Evolutionary conservation across 2,888 invertebrate genomes (phyloP).

Genomic region (Aradus depressus): DNA sequence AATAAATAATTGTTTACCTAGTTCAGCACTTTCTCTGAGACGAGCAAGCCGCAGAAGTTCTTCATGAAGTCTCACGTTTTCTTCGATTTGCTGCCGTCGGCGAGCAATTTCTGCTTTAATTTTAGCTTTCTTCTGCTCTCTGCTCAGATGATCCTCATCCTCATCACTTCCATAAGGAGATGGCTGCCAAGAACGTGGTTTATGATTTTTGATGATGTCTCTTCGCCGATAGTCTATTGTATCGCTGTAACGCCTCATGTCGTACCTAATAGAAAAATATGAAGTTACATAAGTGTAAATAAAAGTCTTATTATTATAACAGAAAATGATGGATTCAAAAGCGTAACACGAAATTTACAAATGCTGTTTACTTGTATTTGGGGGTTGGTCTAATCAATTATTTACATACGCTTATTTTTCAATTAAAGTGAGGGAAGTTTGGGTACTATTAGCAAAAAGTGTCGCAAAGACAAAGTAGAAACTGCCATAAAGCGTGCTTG

Average conservation of each 20-base stretch:
- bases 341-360: no score
- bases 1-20: conserved; percentile 28
- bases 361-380: conserved; percentile 8
- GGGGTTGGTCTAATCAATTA: no score
- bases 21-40: conserved; percentile 37
- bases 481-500: no score
- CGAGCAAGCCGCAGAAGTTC: conserved; percentile 40
- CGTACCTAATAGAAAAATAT: conserved; percentile 30
- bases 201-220: conserved; percentile 33
- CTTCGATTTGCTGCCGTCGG: conserved; percentile 47
- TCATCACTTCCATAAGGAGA: conserved; percentile 41
- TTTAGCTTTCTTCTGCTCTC: conserved; percentile 47
- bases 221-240: conserved; percentile 32
- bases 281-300: background rate
- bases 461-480: no score
- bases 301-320: no score
- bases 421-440: no score
- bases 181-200: conserved; percentile 43
- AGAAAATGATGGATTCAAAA: no score
- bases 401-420: no score
- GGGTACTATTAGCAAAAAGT: no score
- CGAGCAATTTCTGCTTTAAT: conserved; percentile 50
- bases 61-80: conserved; percentile 43
- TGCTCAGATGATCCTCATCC: conserved; percentile 42
- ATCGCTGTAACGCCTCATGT: conserved; percentile 34